Evolutionary conservation across 2,113 vertebrate genomes (phyloP).

Genomic region (Machaerirhynchus nigripectus): DNA sequence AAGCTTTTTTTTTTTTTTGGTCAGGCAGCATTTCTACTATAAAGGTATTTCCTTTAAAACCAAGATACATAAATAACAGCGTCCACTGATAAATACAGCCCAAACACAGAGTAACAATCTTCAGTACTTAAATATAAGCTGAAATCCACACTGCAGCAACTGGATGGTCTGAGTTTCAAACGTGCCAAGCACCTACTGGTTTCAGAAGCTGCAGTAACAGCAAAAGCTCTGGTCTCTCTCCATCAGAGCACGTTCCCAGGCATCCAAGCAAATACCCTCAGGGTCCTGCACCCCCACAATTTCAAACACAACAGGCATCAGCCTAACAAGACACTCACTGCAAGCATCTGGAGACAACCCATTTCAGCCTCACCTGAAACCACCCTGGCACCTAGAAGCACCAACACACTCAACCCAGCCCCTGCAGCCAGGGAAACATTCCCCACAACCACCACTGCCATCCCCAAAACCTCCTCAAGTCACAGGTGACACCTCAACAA

Average conservation of each 20-base stretch:
- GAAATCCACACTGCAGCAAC: neutral
- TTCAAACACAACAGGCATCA: neutral
- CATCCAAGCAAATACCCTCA: neutral
- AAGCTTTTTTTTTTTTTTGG: neutral
- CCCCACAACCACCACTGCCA: neutral
- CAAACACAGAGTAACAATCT: neutral
- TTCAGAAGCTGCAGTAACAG: neutral
- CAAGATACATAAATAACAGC: neutral
- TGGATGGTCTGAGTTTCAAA: neutral
- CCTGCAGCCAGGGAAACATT: accelerated
- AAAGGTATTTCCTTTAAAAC: slow-evolving; percentile 1
- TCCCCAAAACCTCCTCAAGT: neutral
- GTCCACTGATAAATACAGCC: neutral
- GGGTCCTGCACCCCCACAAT: neutral
- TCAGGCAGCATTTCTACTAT: neutral
- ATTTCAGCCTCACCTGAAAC: neutral
- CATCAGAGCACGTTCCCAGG: neutral
- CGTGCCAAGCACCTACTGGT: neutral
- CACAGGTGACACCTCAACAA: neutral
- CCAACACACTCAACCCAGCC: neutral
- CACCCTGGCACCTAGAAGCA: neutral
- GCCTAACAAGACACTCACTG: neutral
- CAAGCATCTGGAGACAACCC: neutral
- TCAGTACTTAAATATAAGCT: neutral
- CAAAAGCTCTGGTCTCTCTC: neutral